Conservation (phyloP, 2,113 vertebrate species). For the Mungos mungo region DNA sequence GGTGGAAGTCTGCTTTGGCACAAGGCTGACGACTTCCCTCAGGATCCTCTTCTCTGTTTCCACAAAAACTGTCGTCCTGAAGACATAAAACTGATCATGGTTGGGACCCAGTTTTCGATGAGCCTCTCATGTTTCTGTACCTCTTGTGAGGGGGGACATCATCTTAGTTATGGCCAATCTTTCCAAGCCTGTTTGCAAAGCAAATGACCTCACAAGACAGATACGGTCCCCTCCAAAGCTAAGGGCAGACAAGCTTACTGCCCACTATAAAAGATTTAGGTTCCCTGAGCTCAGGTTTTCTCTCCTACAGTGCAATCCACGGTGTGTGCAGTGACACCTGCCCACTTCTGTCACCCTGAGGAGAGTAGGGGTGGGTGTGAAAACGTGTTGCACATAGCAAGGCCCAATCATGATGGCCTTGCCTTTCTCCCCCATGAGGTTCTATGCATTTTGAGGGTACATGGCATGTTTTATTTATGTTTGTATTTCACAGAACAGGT, state of each 20-base stretch:
- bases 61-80: neutral
- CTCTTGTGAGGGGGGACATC: neutral
- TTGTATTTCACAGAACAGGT: neutral
- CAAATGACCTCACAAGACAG: neutral
- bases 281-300: neutral
- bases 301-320: neutral
- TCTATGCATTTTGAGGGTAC: neutral
- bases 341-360: neutral
- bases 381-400: neutral
- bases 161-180: neutral
- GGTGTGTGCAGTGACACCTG: rapidly evolving
- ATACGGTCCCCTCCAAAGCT: neutral
- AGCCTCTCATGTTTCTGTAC: neutral
- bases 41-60: neutral
- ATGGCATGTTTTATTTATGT: neutral
- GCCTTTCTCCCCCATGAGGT: neutral
- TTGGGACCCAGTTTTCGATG: neutral
- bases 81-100: neutral
- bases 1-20: neutral
- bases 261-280: neutral
- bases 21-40: neutral
- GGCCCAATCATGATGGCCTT: neutral
- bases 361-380: neutral
- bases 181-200: neutral
- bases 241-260: neutral